Evolutionary conservation across 2,113 vertebrate genomes (phyloP), one percentile per base, ranked within the genome.

Genomic region (Paradoxurus hermaphroditus): DNA sequence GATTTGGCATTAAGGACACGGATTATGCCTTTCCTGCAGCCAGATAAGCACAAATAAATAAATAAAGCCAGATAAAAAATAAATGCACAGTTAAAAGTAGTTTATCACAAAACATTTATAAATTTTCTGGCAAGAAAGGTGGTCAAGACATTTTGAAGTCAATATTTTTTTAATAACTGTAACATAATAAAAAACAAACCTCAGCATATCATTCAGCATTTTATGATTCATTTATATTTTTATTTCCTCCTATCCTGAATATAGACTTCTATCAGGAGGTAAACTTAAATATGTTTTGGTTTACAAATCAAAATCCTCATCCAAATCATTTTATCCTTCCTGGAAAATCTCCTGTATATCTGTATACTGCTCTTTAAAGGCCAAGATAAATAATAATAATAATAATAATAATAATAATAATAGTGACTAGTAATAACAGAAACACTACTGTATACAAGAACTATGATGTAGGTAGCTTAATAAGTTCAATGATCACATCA

Each of bases 71-170:
- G 62, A 89, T 92, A 93, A 93, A 93, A 86, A 86, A 86, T 34
- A 95, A 94, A 84, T 65, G 4, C 36, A 68, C 15, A 91, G 39
- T n/a, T 93, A 78, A 95, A 95, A 82, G 23, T 23, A 70, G 29
- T 65, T 53, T 78, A 34, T 62, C 44, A 86, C 89, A 82, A 96
- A 97, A 93, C 23, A 86, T 94, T 91, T 81, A 89, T 70, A 88
- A 84, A 81, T 85, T 91, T 41, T 82, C 65, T 82, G 34, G 7
- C 12, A 93, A 82, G 25, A 89, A 88, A 62, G 13, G 46, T 93
- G 36, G 41, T 90, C 53, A 97, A 56, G 1, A 0, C 1, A 68
- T 70, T 94, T 95, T 87, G 31, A 87, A 87, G 49, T 29, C 27
- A 95, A 41, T 73, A 67, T 29, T 94, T 94, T 94, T 92, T 53